Percentiles rank a stretch among this genome's conserved stretches.
Evolutionary conservation across 2,888 invertebrate genomes (phyloP).

Genomic region (Serrognathus titanus): DNA sequence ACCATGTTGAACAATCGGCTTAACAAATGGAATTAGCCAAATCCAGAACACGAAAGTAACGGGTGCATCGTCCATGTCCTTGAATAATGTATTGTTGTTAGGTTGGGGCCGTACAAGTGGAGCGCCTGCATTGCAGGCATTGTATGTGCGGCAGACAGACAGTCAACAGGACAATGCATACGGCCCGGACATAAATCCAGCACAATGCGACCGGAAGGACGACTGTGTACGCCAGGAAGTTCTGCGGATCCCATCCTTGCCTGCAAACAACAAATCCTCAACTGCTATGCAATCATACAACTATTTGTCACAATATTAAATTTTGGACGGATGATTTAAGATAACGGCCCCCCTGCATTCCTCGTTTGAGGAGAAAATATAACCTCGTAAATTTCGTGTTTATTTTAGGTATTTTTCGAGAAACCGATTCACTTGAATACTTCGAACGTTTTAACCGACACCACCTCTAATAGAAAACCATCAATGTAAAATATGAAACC

Average conservation of each 20-base stretch:
- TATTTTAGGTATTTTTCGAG: no score
- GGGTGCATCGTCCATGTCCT: constrained; percentile 21
- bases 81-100: constrained; percentile 21
- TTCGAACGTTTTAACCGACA: no score
- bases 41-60: constrained; percentile 19
- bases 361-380: no score
- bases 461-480: no score
- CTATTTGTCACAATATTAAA: constrained; percentile 14
- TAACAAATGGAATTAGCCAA: constrained; percentile 21
- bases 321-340: no score
- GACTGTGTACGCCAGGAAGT: constrained; percentile 44
- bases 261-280: constrained; percentile 36
- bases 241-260: constrained; percentile 42
- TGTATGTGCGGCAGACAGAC: constrained; percentile 40
- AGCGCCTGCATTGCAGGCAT: constrained; percentile 43
- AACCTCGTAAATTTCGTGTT: no score
- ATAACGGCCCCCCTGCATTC: no score
- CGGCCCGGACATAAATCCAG: constrained; percentile 45
- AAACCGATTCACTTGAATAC: no score
- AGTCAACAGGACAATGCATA: constrained; percentile 44
- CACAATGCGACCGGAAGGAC: constrained; percentile 46
- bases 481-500: no score
- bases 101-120: constrained; percentile 26
- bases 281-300: constrained; percentile 18
- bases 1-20: constrained; percentile 14